These are phyloP conservation scores for Scolanthus callimorphus DNA, from an alignment of 92 coral and sea anemone genomes.

Conservation along the genomic window DNA sequence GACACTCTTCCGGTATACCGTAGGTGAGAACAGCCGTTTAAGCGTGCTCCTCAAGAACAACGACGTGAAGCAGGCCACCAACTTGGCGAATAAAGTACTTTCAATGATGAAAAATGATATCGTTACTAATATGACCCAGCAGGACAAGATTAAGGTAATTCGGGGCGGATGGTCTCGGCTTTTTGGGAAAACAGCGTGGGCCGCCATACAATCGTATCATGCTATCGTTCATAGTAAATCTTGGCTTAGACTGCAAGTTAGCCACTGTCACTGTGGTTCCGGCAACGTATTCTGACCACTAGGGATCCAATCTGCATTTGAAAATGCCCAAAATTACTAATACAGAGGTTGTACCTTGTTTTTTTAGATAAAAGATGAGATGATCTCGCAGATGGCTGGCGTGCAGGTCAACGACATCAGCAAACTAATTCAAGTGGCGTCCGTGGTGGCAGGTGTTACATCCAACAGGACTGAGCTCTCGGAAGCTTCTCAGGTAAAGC, in stretches of 20 bases:
- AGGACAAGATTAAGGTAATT: constrained; percentile 68
- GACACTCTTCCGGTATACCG: constrained; percentile 52
- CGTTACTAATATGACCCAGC: constrained; percentile 14
- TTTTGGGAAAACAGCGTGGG: too few species aligned
- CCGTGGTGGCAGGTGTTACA: constrained; percentile 78
- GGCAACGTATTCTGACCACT: too few species aligned
- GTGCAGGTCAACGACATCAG: constrained; percentile 68
- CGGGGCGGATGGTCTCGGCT: too few species aligned
- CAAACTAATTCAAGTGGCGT: constrained; percentile 73
- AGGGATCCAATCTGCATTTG: too few species aligned
- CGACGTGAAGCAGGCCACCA: constrained; percentile 68
- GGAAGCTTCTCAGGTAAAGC: constrained; percentile 65
- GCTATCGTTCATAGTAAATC: too few species aligned
- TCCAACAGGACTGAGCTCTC: constrained; percentile 71
- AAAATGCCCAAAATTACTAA: too few species aligned
- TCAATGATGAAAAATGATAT: constrained; percentile 60
- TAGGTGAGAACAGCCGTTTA: constrained; percentile 63
- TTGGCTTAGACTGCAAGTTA: too few species aligned
- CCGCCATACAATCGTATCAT: too few species aligned
- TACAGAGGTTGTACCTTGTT: too few species aligned
- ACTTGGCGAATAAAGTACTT: constrained; percentile 69
- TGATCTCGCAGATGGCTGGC: constrained; percentile 67
- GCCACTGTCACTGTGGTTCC: too few species aligned
- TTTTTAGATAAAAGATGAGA: constrained; percentile 67
- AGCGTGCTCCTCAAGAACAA: constrained; percentile 43